Base-by-base conservation (phyloP, 2,113 vertebrate species). In the Oplegnathus fasciatus region DNA sequence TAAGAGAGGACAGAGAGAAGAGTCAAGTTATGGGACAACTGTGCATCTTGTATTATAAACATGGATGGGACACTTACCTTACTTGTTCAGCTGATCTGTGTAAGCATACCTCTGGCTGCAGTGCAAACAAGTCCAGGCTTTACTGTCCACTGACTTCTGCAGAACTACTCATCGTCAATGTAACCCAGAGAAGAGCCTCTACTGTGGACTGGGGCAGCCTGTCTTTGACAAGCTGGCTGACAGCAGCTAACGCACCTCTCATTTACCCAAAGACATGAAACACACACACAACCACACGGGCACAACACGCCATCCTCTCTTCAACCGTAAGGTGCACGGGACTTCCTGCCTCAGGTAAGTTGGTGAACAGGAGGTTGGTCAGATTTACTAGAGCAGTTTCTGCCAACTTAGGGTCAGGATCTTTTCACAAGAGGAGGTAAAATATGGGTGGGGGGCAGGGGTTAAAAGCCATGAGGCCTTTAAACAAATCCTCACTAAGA, bases 101-200 rank as follows among this genome's bases (percentile, higher is more conserved):
- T 96, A 98, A 97, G 97, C 97, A 98, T 94, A 98, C 97, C 97
- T 99, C 97, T 97, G 94, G 98, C 97, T 97, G 97, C 95, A 97
- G 97, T 97, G 97, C 96, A 97, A 97, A 97, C 97, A 99, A 97
- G 98, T 99, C 98, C 98, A 97, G 98, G 97, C 98, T 98, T 97
- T 98, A 99, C 97, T 97, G 97, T 99, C 98, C 98, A 99, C 97
- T 99, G 97, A 97, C 97, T 96, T 97, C 97, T 98, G 97, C 97
- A 97, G 98, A 97, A 99, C 98, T 99, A 99, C 93, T 97, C 97
- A 98, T 99, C 98, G 97, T 97, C 98, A 99, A 97, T 97, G 98
- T 97, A 97, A 98, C 95, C 92, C 97, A 96, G 97, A 97, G 97
- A 97, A 96, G 97, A 97, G 98, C 97, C 86, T 97, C 97, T 97